A percentile compares a stretch with the other conserved stretches of the same genome.
Conservation (phyloP, 92 coral and sea anemone genomes). For the Galaxea fascicularis region DNA sequence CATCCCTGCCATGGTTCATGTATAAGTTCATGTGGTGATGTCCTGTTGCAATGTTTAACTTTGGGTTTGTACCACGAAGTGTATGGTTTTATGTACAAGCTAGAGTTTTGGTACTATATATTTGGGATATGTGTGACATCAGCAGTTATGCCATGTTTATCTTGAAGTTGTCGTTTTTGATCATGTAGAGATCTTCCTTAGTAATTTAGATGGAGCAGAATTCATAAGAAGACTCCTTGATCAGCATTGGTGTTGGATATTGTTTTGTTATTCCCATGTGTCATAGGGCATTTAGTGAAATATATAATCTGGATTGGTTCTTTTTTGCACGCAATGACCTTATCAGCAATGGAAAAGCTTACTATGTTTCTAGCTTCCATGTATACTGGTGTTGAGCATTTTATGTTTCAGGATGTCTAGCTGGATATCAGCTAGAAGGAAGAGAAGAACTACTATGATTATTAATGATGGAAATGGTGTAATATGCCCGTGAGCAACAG, state of each 20-base stretch:
- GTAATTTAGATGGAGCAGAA: too few relatives aligned
- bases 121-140: neutral
- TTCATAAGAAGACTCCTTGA: too few relatives aligned
- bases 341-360: neutral
- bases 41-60: neutral
- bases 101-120: neutral
- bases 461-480: too few relatives aligned
- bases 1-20: constrained; percentile 18
- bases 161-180: too few relatives aligned
- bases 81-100: neutral
- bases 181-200: too few relatives aligned
- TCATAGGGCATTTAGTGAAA: too few relatives aligned
- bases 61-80: neutral
- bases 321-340: neutral
- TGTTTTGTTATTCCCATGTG: too few relatives aligned
- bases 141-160: neutral
- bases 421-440: neutral
- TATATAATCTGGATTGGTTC: neutral
- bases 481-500: neutral
- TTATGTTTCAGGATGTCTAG: constrained; percentile 1
- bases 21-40: constrained; percentile 6
- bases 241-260: too few relatives aligned
- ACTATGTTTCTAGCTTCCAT: neutral
- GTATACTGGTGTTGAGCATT: neutral
- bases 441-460: neutral